Base-by-base conservation (phyloP, 64 coral and sea anemone genomes). In the Orbicella faveolata region DNA sequence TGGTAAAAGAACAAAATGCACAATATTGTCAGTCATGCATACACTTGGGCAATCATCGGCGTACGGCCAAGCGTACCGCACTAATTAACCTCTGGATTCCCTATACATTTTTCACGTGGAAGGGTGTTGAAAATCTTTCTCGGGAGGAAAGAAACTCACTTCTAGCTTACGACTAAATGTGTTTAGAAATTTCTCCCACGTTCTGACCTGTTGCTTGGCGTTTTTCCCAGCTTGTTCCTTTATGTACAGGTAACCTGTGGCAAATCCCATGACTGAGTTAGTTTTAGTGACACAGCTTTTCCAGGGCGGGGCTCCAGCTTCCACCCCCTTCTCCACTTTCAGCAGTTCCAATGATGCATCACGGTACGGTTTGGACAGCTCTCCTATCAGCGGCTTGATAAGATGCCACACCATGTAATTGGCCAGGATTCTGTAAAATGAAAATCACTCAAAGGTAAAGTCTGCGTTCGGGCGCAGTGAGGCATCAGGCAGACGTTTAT, bases 331-430 rank as follows among this genome's bases (percentile, higher is more conserved):
- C 57, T 99, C 94, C 16, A 87, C 87, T 63, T 86, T 87, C 21
- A 96, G 33, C 54, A 99, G 83, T 33, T 95, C 94, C 59, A 96
- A 53, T 23, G 76, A 74, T 11, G 93, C 97, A 17, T 93, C 94
- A 75, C 93, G 87, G 39, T 91, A 99, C 67, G 97, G 94, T 75
- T 93, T 95, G 86, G 97, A 92, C 39, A 99, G 81, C 39, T 95
- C 89, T 21, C 66, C 90, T 3, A 91, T 79, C 83, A 99, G 84
- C 6, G 97, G 97, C 65, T 96, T 99, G 55, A 99, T 99, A 41
- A 99, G 76, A 80, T 99, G 97, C 97, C 97, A 99, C 23, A 99
- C 97, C 97, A 99, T 99, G 89, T 99, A 99, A 44, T 99, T 95
- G 35, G 97, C 97, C 30, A 99, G 73, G 20, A 99, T 88, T 75